These are phyloP conservation scores for Drosophila sp. DNA, from an alignment of 1,140 invertebrate species.

Conservation along the genomic window DNA sequence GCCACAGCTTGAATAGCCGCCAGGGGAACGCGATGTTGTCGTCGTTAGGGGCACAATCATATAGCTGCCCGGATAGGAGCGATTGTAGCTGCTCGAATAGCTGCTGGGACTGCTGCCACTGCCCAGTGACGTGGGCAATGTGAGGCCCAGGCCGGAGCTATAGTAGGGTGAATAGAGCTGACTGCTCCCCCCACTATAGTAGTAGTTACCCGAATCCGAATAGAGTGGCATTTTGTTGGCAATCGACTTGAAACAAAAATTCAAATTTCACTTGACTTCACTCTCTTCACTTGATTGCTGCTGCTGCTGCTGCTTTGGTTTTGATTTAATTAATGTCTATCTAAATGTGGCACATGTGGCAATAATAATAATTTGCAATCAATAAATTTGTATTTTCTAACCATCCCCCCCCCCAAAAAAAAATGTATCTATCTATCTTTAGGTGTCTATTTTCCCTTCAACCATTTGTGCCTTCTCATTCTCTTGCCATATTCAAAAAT, in stretches of 20 bases:
- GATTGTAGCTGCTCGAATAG: slow-evolving; percentile 74
- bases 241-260: slow-evolving; percentile 14
- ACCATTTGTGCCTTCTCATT: not conserved
- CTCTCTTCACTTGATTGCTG: slow-evolving; percentile 6
- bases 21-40: slow-evolving; percentile 51
- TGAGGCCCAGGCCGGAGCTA: slow-evolving; percentile 81
- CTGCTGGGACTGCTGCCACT: slow-evolving; percentile 37
- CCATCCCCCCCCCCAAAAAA: not conserved
- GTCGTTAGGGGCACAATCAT: slow-evolving; percentile 59
- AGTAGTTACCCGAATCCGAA: slow-evolving; percentile 73
- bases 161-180: slow-evolving; percentile 85
- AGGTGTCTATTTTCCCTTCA: not conserved
- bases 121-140: slow-evolving; percentile 16
- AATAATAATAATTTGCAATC: slow-evolving; percentile 19
- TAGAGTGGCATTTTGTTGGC: slow-evolving; percentile 76
- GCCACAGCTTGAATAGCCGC: slow-evolving; percentile 48
- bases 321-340: slow-evolving; percentile 22
- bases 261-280: too few species aligned
- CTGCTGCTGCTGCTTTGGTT: slow-evolving; percentile 17
- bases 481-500: slow-evolving; percentile 1
- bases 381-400: slow-evolving; percentile 6
- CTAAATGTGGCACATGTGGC: slow-evolving; percentile 16
- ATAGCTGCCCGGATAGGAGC: slow-evolving; percentile 66
- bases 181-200: slow-evolving; percentile 83
- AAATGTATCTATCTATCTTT: not conserved